A percentile compares a stretch with the other conserved stretches of the same genome.
These are phyloP conservation scores for Protobothrops mucrosquamatus DNA, from an alignment of 2,113 vertebrate genomes.

Conservation along the genomic window DNA sequence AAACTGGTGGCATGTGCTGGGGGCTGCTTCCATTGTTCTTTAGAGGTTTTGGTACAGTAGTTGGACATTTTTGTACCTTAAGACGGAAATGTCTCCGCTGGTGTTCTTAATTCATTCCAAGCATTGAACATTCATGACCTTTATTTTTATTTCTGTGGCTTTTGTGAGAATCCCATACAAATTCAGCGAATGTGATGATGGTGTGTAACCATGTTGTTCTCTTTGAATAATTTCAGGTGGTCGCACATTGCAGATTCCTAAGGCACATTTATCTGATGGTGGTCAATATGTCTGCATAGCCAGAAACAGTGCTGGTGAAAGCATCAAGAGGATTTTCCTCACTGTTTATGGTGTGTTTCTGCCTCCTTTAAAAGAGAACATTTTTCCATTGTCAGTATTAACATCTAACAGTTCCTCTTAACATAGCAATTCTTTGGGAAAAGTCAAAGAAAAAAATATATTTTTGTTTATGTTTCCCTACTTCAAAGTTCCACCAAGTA, in stretches of 20 bases:
- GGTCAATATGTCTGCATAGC: slow-evolving; percentile 91
- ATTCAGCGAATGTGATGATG: background rate
- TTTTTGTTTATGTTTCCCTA: slow-evolving; percentile 35
- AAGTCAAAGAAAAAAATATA: background rate
- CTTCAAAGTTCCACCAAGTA: slow-evolving; percentile 88
- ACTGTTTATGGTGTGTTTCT: slow-evolving; percentile 85
- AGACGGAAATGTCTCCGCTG: background rate
- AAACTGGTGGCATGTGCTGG: no score
- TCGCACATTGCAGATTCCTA: slow-evolving; percentile 86
- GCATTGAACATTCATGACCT: background rate
- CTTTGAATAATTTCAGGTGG: slow-evolving; percentile 73
- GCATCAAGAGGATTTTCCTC: slow-evolving; percentile 83
- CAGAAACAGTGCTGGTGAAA: slow-evolving; percentile 88
- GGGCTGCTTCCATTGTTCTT: background rate
- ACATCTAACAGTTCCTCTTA: background rate
- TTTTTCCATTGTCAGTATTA: background rate
- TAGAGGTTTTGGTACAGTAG: background rate
- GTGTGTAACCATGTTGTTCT: slow-evolving; percentile 2
- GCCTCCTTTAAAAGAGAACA: background rate
- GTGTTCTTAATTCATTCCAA: background rate
- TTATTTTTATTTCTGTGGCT: background rate
- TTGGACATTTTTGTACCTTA: background rate
- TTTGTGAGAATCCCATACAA: background rate
- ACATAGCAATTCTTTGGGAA: background rate
- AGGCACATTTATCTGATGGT: slow-evolving; percentile 83